phyloP scores from a whole-genome alignment of 1,140 invertebrate genomes.

The Drosophila setifemur region DNA sequence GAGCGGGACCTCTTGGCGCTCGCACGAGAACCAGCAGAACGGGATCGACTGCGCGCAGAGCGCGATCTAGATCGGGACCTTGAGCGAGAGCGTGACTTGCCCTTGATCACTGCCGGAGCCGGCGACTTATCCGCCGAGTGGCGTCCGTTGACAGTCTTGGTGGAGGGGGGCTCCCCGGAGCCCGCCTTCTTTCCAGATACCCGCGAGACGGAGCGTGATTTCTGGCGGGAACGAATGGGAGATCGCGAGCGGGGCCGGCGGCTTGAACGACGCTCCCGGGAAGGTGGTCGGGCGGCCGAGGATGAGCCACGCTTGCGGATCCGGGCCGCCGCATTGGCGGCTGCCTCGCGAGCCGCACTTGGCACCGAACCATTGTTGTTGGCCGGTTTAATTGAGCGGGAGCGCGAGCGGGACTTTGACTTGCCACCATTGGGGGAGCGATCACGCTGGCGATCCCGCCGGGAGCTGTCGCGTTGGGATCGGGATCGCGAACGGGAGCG shows the following conservation, averaged over 20 bases:
- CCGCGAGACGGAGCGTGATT: slow-evolving; percentile 60
- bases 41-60: slow-evolving; percentile 61
- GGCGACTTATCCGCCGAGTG: slow-evolving; percentile 56
- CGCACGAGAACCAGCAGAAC: slow-evolving; percentile 25
- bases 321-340: slow-evolving; percentile 67
- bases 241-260: slow-evolving; percentile 62
- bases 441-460: slow-evolving; percentile 54
- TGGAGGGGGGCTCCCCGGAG: slow-evolving; percentile 66
- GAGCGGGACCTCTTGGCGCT: slow-evolving; percentile 57
- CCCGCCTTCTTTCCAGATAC: slow-evolving; percentile 73
- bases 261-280: slow-evolving; percentile 44
- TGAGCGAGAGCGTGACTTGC: slow-evolving; percentile 62
- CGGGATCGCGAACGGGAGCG: slow-evolving; percentile 58
- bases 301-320: slow-evolving; percentile 66
- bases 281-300: slow-evolving; percentile 16
- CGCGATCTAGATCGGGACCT: slow-evolving; percentile 53
- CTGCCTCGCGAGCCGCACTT: slow-evolving; percentile 66
- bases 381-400: slow-evolving; percentile 30
- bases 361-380: slow-evolving; percentile 57
- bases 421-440: slow-evolving; percentile 22
- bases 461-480: slow-evolving; percentile 21
- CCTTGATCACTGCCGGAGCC: slow-evolving; percentile 28
- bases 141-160: slow-evolving; percentile 80
- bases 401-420: slow-evolving; percentile 55
- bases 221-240: slow-evolving; percentile 37